Percentiles rank a stretch among this genome's conserved stretches.
Conservation (phyloP, 2,113 vertebrate species). For the Serranochromis macrocephalus region DNA sequence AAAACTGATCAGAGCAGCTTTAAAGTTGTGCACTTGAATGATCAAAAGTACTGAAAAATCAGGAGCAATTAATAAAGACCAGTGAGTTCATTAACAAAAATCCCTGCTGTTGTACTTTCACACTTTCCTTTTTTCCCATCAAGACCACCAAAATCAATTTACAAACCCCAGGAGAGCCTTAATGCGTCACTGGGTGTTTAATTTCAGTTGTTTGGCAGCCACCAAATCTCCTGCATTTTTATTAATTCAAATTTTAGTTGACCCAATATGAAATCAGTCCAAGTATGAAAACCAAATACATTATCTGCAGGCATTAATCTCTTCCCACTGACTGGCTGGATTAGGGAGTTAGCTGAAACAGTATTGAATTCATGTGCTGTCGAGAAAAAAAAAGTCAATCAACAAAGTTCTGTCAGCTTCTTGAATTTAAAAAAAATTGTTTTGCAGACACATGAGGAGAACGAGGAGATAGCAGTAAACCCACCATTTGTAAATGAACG, state of each 20-base stretch:
- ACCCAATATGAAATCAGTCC: not conserved
- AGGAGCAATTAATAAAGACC: not conserved
- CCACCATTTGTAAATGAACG: not conserved
- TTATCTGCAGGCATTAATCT: slow-evolving; percentile 16
- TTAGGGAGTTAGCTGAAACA: not conserved
- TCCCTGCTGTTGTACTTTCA: not conserved
- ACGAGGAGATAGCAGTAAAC: not conserved
- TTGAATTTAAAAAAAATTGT: not conserved
- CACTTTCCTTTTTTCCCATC: not conserved
- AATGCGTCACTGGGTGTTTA: not conserved
- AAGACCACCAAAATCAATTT: not conserved
- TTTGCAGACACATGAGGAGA: not conserved
- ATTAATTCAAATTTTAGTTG: not conserved
- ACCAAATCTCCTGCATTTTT: not conserved
- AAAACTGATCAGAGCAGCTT: not conserved
- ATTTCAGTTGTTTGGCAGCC: not conserved
- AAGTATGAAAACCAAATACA: slow-evolving; percentile 5
- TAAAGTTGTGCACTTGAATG: not conserved
- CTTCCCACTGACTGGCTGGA: not conserved
- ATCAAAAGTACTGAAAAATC: not conserved
- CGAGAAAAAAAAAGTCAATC: not conserved
- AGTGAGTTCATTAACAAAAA: not conserved
- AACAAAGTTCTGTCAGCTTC: not conserved
- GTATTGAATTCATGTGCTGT: not conserved
- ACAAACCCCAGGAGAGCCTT: not conserved